These are phyloP conservation scores for Aspidapion aeneum DNA, from an alignment of 2,888 invertebrate species.

Conservation along the genomic window DNA sequence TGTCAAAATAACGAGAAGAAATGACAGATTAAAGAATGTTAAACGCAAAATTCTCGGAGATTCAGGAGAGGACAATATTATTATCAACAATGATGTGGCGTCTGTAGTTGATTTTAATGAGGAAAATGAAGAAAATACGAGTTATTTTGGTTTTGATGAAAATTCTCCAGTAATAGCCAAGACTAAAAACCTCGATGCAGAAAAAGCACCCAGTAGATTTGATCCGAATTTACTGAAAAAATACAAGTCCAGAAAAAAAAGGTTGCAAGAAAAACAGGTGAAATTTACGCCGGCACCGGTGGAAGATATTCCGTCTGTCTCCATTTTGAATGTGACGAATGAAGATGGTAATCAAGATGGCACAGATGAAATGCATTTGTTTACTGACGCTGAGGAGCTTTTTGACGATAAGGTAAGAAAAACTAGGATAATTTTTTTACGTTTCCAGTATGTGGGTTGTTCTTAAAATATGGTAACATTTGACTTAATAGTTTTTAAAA, in stretches of 20 bases:
- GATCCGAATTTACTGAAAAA: conserved; percentile 9
- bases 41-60: conserved; percentile 10
- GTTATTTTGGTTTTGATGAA: conserved; percentile 19
- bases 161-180: background rate
- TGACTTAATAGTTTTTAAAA: too few relatives aligned
- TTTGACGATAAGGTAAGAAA: conserved; percentile 16
- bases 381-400: conserved; percentile 21
- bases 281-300: background rate
- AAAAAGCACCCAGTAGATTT: conserved; percentile 11
- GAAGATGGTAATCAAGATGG: conserved; percentile 6
- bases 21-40: background rate
- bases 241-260: conserved; percentile 9
- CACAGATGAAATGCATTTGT: conserved; percentile 7
- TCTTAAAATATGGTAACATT: too few relatives aligned
- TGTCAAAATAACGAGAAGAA: conserved; percentile 3
- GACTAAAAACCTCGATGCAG: background rate
- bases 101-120: too few relatives aligned
- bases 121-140: background rate
- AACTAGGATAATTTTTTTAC: too few relatives aligned
- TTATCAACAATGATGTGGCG: background rate
- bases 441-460: background rate
- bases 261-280: background rate
- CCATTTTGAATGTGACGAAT: background rate
- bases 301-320: background rate
- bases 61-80: background rate